These are phyloP conservation scores for Oscarella lobularis DNA, from an alignment of 37 sponge, comb jelly and placozoan genomes.

Conservation along the genomic window DNA sequence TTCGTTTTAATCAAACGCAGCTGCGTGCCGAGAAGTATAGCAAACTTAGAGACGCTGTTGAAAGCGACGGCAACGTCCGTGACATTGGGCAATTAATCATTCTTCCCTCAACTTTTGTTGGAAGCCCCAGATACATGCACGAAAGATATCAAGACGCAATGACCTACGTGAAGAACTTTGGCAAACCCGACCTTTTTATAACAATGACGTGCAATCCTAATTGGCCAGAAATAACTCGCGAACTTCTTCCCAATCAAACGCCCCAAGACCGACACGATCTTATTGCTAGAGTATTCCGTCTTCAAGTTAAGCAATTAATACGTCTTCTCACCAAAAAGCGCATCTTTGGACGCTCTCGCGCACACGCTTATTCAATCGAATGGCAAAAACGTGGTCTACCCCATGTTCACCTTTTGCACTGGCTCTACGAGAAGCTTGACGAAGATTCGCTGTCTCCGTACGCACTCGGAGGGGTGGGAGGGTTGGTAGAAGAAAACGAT, in stretches of 20 bases:
- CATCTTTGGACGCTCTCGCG: too few species aligned
- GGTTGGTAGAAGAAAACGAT: too few species aligned
- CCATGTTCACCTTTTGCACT: too few species aligned
- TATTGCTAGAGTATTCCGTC: slow-evolving; percentile 17
- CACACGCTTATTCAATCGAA: too few species aligned
- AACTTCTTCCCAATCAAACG: slow-evolving; percentile 16
- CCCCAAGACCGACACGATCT: slow-evolving; percentile 32
- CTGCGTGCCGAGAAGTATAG: background rate
- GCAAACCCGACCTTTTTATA: too few species aligned
- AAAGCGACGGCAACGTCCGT: background rate
- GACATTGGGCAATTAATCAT: background rate
- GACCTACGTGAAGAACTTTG: too few species aligned
- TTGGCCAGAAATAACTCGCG: slow-evolving; percentile 26
- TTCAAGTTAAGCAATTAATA: slow-evolving; percentile 24
- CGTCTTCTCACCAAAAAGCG: too few species aligned
- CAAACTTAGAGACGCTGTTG: slow-evolving; percentile 5
- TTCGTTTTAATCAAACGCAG: background rate
- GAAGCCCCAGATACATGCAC: background rate
- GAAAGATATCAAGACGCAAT: slow-evolving; percentile 10
- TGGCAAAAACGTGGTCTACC: too few species aligned
- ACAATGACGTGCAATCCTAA: slow-evolving; percentile 23
- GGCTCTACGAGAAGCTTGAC: too few species aligned
- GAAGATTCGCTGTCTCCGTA: too few species aligned
- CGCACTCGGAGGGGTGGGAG: too few species aligned
- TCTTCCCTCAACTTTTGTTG: slow-evolving; percentile 6